Conservation (phyloP, 2,113 vertebrate species). For the Calyptommatus sinebrachiatus region DNA sequence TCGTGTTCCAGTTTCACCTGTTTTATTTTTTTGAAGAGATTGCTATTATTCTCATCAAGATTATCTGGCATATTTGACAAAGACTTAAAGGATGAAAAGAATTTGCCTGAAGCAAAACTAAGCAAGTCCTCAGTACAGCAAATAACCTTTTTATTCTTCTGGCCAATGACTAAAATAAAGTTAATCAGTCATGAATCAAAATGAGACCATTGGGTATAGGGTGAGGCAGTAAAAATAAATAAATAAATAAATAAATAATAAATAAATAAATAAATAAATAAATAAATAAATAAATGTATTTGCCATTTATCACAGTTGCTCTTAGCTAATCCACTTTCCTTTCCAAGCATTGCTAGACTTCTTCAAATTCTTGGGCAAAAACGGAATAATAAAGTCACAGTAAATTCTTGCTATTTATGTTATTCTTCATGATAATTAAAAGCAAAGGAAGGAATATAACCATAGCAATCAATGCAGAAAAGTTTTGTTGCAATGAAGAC, state of each 20-base stretch:
- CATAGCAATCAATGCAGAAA: background rate
- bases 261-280: too few species aligned
- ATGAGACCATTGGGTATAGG: too few species aligned
- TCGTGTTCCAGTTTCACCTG: background rate
- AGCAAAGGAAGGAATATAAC: background rate
- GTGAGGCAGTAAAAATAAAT: too few species aligned
- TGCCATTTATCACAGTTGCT: too few species aligned
- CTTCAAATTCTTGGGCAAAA: too few species aligned
- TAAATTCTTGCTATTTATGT: background rate
- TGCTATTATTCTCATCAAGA: background rate
- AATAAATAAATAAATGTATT: too few species aligned
- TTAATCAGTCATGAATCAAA: too few species aligned
- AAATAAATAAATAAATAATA: too few species aligned
- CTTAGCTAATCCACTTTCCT: background rate
- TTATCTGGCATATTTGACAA: background rate
- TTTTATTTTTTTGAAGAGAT: background rate
- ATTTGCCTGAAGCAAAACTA: background rate
- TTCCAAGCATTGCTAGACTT: too few species aligned
- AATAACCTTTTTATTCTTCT: background rate
- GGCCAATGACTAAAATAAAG: too few species aligned
- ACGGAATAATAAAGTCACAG: background rate
- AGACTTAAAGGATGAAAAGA: background rate
- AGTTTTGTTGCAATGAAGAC: background rate
- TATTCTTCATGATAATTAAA: background rate
- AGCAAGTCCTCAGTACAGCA: background rate